Evolutionary conservation across 2,113 vertebrate species (phyloP).

Genomic region (Prunella himalayana): DNA sequence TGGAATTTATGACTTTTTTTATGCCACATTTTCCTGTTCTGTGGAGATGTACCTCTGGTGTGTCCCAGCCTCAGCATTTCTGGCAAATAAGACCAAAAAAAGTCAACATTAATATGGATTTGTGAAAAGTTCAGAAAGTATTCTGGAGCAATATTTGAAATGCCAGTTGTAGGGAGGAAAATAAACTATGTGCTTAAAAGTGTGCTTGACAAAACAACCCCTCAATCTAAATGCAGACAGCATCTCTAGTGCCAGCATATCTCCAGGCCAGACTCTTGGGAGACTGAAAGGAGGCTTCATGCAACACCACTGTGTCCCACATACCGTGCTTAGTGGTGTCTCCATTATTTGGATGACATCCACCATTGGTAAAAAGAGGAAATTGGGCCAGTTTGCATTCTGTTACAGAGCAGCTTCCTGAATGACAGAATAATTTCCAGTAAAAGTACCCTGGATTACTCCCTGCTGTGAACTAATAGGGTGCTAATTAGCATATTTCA

Average conservation of each 20-base stretch:
- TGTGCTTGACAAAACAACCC: background rate
- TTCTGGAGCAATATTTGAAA: background rate
- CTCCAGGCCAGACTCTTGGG: background rate
- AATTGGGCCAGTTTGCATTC: slow-evolving; percentile 68
- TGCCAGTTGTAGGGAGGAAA: background rate
- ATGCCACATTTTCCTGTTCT: background rate
- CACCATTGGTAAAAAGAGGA: slow-evolving; percentile 50
- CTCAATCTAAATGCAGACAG: slow-evolving; percentile 17
- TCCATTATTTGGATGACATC: slow-evolving; percentile 58
- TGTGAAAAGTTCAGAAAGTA: background rate
- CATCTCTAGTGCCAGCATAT: background rate
- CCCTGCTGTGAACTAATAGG: slow-evolving; percentile 80
- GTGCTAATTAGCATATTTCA: slow-evolving; percentile 83
- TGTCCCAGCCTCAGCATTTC: background rate
- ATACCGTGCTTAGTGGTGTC: slow-evolving; percentile 10
- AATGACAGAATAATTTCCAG: slow-evolving; percentile 79
- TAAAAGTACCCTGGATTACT: slow-evolving; percentile 77
- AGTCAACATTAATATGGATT: background rate
- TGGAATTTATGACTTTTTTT: background rate
- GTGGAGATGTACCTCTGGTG: background rate
- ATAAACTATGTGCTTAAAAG: background rate
- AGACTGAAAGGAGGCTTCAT: slow-evolving; percentile 14
- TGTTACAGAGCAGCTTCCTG: slow-evolving; percentile 75
- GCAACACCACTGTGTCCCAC: background rate
- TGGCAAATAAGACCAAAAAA: background rate